Evolutionary conservation across 2,113 vertebrate genomes (phyloP), one percentile per base, ranked within the genome.

Genomic region (Engraulis encrasicolus): DNA sequence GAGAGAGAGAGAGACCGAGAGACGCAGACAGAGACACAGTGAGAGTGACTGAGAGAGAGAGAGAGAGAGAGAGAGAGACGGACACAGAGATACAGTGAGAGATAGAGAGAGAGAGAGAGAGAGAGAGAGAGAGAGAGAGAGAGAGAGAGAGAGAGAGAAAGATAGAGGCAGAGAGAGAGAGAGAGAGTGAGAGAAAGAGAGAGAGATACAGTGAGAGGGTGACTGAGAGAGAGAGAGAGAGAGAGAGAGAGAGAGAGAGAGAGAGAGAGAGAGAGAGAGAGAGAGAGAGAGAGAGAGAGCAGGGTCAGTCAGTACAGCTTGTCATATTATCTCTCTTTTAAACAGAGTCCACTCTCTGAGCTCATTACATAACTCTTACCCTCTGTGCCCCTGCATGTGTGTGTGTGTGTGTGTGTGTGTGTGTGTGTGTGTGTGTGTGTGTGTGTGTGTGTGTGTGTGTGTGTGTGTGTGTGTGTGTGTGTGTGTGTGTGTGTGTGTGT

Each of bases 351-450:
- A 12, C n/a, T n/a, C n/a, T n/a, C 58, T 66, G 23, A 66, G 58
- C 58, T 66, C n/a, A 66, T 66, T 66, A 66, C 58, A 27, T 66
- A 31, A 66, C 58, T 66, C 9, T 2, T 66, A 23, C 58, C 23
- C 78, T 78, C 40, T 14, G 66, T 83, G 82, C 9, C 40, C 40
- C 40, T 66, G 58, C 27, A 23, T 61, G 58, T 66, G 27, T 66
- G 58, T 31, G n/a, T 14, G 12, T 61, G 58, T 61, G n/a, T 61
- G 58, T 61, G 58, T 61, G 58, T 61, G 58, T 61, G n/a, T 61
- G 58, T 61, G 58, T 61, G 58, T 61, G 58, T 23, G 20, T 58
- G 54, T 58, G 54, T 58, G 54, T 58, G 54, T 66, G 27, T 23
- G n/a, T 31, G 6, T 14, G 12, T 61, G 20, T 61, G n/a, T 61